Evolutionary conservation across 2,797 vertebrate species (phyloP).

Genomic region (Myotis pilosus): DNA sequence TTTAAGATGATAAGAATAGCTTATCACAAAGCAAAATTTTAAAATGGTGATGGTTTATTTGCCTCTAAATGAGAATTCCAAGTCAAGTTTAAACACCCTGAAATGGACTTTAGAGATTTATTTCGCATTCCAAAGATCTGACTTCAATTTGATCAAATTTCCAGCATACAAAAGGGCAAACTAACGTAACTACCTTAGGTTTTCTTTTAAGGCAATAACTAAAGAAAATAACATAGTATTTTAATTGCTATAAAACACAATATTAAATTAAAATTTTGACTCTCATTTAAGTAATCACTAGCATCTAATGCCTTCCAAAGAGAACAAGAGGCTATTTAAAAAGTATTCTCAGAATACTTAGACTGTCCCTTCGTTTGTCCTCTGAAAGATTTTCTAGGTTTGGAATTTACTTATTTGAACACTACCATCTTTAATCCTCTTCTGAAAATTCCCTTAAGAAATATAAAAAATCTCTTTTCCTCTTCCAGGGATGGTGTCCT

Average conservation of each 20-base stretch:
- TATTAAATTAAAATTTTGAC: conserved; percentile 10
- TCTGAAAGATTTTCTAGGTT: conserved; percentile 23
- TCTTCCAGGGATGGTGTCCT: not conserved
- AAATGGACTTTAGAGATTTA: conserved; percentile 40
- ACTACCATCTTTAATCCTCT: conserved; percentile 26
- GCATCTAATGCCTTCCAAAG: not conserved
- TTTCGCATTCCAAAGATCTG: conserved; percentile 40
- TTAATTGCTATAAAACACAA: conserved; percentile 23
- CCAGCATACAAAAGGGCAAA: not conserved
- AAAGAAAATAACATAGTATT: not conserved
- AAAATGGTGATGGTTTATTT: conserved; percentile 37
- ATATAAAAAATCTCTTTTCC: not conserved
- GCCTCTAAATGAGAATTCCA: conserved; percentile 17
- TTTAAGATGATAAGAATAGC: conserved; percentile 38
- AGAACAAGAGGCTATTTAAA: conserved; percentile 9
- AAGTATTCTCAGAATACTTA: conserved; percentile 10
- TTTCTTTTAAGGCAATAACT: conserved; percentile 43
- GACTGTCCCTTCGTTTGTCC: not conserved
- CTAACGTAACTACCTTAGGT: not conserved
- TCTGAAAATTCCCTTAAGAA: conserved; percentile 38
- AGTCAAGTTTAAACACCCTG: conserved; percentile 21
- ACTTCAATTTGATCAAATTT: conserved; percentile 49
- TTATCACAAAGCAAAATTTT: conserved; percentile 21
- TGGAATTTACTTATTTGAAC: conserved; percentile 28
- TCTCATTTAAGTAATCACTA: conserved; percentile 34